phyloP scores from a whole-genome alignment of 1,140 invertebrate genomes.

The Drosophila varians region DNA sequence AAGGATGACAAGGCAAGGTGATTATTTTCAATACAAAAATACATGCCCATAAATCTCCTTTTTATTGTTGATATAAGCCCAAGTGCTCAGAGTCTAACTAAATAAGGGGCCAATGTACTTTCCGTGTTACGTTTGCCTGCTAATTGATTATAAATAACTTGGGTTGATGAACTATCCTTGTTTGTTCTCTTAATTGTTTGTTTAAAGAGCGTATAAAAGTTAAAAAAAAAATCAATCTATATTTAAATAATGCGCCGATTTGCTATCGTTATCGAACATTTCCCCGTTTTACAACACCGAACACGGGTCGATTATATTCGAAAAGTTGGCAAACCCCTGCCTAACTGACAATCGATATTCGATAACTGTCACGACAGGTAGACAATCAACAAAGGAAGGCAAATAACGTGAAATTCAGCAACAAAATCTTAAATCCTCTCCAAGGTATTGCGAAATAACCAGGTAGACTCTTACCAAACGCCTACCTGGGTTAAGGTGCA shows the following conservation, averaged over 20 bases:
- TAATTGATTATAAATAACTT: background rate
- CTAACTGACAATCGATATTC: no score
- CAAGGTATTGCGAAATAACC: constrained; percentile 61
- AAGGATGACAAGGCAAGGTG: constrained; percentile 8
- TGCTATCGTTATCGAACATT: background rate
- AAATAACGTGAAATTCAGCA: constrained; percentile 66
- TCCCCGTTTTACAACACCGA: no score
- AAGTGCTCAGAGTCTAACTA: background rate
- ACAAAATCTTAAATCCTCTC: constrained; percentile 51
- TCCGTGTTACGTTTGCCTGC: constrained; percentile 1
- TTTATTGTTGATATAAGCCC: background rate
- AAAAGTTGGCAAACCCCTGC: no score
- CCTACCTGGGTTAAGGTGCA: constrained; percentile 1
- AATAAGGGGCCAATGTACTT: constrained; percentile 15
- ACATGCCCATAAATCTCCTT: background rate
- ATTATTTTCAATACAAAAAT: constrained; percentile 30
- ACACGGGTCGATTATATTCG: no score
- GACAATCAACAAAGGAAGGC: constrained; percentile 63
- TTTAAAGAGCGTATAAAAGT: background rate
- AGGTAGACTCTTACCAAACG: constrained; percentile 10
- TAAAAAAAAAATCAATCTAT: no score
- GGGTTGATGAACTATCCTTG: background rate
- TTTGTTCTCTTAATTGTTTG: background rate
- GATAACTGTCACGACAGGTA: no score
- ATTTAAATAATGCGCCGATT: constrained; percentile 1